Base-by-base conservation (phyloP, 2,113 vertebrate genomes). In the Gracilinanus agilis region DNA sequence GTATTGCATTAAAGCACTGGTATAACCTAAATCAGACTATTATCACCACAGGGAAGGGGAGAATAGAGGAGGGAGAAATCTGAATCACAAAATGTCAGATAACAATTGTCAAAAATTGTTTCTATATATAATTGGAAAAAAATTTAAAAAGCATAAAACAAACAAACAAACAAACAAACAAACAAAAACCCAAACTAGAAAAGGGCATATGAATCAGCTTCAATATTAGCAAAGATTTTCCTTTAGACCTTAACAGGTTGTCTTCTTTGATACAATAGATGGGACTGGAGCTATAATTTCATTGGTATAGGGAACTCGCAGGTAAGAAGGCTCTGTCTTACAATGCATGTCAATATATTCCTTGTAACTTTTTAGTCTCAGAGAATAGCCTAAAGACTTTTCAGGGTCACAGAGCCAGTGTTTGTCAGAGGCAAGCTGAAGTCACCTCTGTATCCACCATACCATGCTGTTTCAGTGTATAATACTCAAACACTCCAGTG, bases 231-330 rank as follows among this genome's bases (percentile, higher is more conserved):
- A 24, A 67, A 44, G 91, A 44, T 6, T 34, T 29, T n/a, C 25
- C 27, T 24, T 96, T 89, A 49, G 56, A n/a, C 53, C 9, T 21
- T 90, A 44, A 89, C 40, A 7, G 58, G 93, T 49, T 61, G 89
- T 92, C 58, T 21, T 88, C 55, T 75, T 53, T 92, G 90, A 83
- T 90, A 93, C 16, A 91, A 83, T 83, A 40, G 21, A 83, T 83
- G 1, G n/a, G 67, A 23, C 19, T 83, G n/a, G 34, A 34, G 7
- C 61, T 75, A 34, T 75, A n/a, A n/a, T 75, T 75, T 75, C 61
- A 75, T 75, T 75, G 61, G 61, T n/a, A 19, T n/a, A 3, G 34
- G 34, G 34, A 75, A 75, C 34, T n/a, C 34, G 13, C 61, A n/a
- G 34, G n/a, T 83, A 13, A 40, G 19, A 83, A 40, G 34, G 23